These are phyloP conservation scores for Phylloscopus trochilus DNA, from an alignment of 2,113 vertebrate species.

Conservation along the genomic window DNA sequence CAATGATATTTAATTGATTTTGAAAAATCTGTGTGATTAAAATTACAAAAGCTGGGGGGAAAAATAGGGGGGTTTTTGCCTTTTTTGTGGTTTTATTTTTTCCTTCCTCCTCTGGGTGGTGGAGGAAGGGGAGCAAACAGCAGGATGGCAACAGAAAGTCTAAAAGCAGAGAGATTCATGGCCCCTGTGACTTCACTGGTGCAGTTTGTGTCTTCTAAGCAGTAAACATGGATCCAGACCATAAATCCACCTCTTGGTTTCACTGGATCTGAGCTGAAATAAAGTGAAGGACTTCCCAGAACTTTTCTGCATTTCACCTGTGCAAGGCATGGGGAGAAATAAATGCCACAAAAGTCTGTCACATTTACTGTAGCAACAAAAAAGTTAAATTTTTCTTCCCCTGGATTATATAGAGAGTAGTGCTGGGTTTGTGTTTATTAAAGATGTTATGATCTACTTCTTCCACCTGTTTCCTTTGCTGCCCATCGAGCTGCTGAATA, in stretches of 20 bases:
- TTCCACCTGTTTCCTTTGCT: background rate
- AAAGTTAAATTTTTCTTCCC: background rate
- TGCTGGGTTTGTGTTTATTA: background rate
- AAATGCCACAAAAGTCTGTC: background rate
- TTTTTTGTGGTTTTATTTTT: background rate
- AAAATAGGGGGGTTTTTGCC: background rate
- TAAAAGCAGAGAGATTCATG: background rate
- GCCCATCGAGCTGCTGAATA: background rate
- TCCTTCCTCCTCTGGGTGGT: background rate
- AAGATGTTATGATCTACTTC: background rate
- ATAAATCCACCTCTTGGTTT: background rate
- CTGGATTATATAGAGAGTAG: background rate
- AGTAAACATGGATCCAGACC: background rate
- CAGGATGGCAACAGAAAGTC: background rate
- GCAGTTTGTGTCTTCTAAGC: background rate
- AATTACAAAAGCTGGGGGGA: background rate
- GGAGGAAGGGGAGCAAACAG: background rate
- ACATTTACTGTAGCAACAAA: background rate
- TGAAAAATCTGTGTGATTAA: background rate
- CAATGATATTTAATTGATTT: background rate
- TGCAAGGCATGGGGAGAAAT: background rate
- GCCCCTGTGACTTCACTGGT: background rate
- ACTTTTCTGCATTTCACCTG: background rate
- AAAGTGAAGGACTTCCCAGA: background rate
- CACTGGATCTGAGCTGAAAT: background rate